Percentiles rank a stretch among this genome's conserved stretches.
phyloP scores from a whole-genome alignment of 2,888 invertebrate species.

The Agrotis segetum region DNA sequence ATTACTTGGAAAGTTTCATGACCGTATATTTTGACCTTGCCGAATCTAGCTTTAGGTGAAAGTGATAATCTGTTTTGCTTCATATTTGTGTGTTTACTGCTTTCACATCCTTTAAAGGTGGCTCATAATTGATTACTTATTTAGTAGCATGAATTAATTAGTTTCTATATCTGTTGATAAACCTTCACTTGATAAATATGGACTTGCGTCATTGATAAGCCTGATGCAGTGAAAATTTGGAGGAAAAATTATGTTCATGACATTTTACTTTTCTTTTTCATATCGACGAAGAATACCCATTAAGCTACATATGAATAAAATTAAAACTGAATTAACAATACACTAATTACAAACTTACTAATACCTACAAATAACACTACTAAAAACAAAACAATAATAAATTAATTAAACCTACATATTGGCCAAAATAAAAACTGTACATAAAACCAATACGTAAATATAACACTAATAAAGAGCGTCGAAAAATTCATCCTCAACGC shows the following conservation, averaged over 20 bases:
- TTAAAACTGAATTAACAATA: too few relatives aligned
- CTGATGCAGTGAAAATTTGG: background rate
- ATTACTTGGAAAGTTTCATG: slow-evolving; percentile 41
- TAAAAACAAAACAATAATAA: too few relatives aligned
- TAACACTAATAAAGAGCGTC: too few relatives aligned
- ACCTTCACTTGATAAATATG: background rate
- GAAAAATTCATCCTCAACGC: too few relatives aligned
- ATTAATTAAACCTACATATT: too few relatives aligned
- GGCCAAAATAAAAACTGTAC: too few relatives aligned
- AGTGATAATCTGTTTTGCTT: slow-evolving; percentile 44
- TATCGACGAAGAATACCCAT: too few relatives aligned
- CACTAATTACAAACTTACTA: too few relatives aligned
- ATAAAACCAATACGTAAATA: too few relatives aligned
- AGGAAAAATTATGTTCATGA: background rate
- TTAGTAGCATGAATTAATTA: slow-evolving; percentile 28
- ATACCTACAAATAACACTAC: too few relatives aligned
- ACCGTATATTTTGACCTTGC: slow-evolving; percentile 34
- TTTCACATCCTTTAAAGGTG: slow-evolving; percentile 58
- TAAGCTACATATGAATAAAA: too few relatives aligned
- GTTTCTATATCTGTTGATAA: background rate
- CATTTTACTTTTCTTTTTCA: too few relatives aligned
- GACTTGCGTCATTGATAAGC: background rate
- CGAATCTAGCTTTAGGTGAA: slow-evolving; percentile 47
- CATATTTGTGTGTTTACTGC: slow-evolving; percentile 58
- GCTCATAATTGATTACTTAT: slow-evolving; percentile 22